Evolutionary conservation across 1,140 invertebrate species (phyloP), one percentile per base, ranked within the genome.

Genomic region (Procambarus clarkii): DNA sequence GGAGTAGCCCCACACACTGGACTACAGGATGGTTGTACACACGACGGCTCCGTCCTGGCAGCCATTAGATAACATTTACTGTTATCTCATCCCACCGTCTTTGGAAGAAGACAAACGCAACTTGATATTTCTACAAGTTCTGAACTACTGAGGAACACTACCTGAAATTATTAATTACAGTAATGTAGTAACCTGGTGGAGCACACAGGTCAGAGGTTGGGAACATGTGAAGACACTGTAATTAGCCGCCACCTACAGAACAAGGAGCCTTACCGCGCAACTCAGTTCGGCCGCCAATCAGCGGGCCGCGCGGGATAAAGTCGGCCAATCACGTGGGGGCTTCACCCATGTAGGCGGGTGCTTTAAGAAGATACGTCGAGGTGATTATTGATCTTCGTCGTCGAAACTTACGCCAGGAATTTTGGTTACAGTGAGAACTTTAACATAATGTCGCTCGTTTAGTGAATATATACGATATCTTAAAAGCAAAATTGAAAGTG

Each of bases 171-270:
- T 85, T 91, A 91, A 91, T 90, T 91, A 91, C 82, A 71, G 50
- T 91, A 76, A 85, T 85, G 82, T 85, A 46, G 71, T 76, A 91
- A 82, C 74, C 74, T 44, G 82, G 82, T 50, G 80, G 45, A 44
- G 46, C 83, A 91, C 81, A 91, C 88, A 78, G 88, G 88, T 91
- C 88, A 91, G 88, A 85, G 88, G 88, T 85, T 91, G 88, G 82
- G 76, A 50, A 91, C 88, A 91, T 91, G 88, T 85, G 88, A 91
- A 91, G 88, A 91, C 82, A 91, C 71, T 79, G 88, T 91, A 91
- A 91, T 91, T 91, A 91, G 88, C 88, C 82, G 74, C 88, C 54
- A 91, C 88, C 50, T 79, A 91, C 82, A 60, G 82, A 44, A 78
- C 82, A 60, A 78, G 81, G 88, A 71, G 82, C 74, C 18, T 85